Evolutionary conservation across 2,888 invertebrate species (phyloP).

Genomic region (Chloroclystis v-ata): DNA sequence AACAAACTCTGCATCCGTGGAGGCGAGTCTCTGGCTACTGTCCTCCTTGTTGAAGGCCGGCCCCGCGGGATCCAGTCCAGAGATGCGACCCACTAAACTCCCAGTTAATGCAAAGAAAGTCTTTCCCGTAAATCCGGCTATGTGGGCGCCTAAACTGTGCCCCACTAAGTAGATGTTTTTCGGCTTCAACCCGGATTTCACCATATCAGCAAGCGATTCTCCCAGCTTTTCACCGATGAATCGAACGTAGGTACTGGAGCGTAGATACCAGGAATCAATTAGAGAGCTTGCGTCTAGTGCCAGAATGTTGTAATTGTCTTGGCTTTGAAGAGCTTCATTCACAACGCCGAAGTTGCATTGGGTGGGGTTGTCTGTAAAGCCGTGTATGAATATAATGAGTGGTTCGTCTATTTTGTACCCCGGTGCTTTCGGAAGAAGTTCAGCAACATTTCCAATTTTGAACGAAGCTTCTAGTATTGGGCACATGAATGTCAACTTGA

Average conservation of each 20-base stretch:
- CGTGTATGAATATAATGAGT: constrained; percentile 58
- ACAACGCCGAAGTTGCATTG: constrained; percentile 44
- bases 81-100: constrained; percentile 47
- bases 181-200: constrained; percentile 50
- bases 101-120: constrained; percentile 46
- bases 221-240: constrained; percentile 62
- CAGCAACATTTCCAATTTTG: constrained; percentile 44
- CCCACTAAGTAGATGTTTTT: constrained; percentile 58
- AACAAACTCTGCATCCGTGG: constrained; percentile 53
- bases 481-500: constrained; percentile 41
- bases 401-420: constrained; percentile 34
- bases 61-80: constrained; percentile 65
- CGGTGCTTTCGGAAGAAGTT: constrained; percentile 33
- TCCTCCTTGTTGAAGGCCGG: constrained; percentile 60
- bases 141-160: constrained; percentile 67
- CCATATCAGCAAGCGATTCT: constrained; percentile 44
- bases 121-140: constrained; percentile 59
- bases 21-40: constrained; percentile 38
- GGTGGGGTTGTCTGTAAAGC: constrained; percentile 58
- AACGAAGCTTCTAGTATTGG: constrained; percentile 35
- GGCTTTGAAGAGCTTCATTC: constrained; percentile 26
- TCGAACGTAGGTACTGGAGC: constrained; percentile 55
- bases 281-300: constrained; percentile 65
- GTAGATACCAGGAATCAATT: constrained; percentile 60
- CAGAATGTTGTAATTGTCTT: constrained; percentile 51